A percentile compares a stretch with the other conserved stretches of the same genome.
Evolutionary conservation across 2,113 vertebrate genomes (phyloP).

Genomic region (Festucalex cinctus): DNA sequence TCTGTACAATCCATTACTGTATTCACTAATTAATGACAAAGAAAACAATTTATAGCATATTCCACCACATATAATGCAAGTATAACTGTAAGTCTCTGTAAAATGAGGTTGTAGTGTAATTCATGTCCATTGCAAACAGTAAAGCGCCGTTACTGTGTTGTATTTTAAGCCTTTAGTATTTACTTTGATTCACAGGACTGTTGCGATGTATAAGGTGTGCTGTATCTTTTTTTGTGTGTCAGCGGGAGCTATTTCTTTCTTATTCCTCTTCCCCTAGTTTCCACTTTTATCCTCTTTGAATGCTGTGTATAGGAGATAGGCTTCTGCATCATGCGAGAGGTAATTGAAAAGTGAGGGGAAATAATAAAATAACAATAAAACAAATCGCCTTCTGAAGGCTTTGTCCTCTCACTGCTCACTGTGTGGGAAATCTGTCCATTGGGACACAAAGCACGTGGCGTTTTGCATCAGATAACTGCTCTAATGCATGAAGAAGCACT

Average conservation of each 20-base stretch:
- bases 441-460: slow-evolving; percentile 61
- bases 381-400: slow-evolving; percentile 58
- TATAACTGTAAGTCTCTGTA: neutral
- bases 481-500: slow-evolving; percentile 36
- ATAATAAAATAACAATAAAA: slow-evolving; percentile 56
- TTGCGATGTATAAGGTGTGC: slow-evolving; percentile 20
- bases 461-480: slow-evolving; percentile 52
- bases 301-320: slow-evolving; percentile 21
- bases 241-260: slow-evolving; percentile 11
- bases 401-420: slow-evolving; percentile 44
- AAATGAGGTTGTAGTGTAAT: neutral
- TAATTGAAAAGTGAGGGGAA: slow-evolving; percentile 61
- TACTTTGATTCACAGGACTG: slow-evolving; percentile 19
- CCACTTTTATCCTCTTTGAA: slow-evolving; percentile 33
- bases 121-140: neutral
- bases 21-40: no score
- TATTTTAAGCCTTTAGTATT: slow-evolving; percentile 14
- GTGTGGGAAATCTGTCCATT: slow-evolving; percentile 47
- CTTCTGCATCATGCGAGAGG: slow-evolving; percentile 29
- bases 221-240: slow-evolving; percentile 22
- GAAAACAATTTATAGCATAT: neutral
- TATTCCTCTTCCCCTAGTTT: slow-evolving; percentile 11
- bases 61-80: neutral
- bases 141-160: neutral
- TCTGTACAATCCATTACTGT: neutral